Evolutionary conservation across 2,888 invertebrate genomes (phyloP), one percentile per base, ranked within the genome.

Genomic region (Drosophila paramelanica): DNA sequence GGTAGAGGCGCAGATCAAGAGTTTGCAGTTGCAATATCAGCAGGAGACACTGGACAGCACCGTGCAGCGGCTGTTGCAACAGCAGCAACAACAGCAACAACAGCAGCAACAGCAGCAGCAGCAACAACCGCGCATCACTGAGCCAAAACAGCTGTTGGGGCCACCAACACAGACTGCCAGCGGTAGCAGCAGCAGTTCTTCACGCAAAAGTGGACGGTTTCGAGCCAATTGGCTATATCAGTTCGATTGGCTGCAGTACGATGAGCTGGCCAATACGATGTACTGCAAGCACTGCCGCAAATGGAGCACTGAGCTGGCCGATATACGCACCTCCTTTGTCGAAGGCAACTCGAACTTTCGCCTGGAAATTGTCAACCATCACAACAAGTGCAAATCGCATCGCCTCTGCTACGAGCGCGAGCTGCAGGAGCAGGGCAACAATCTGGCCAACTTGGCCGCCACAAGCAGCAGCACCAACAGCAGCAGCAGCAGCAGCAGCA

Each of bases 361-460:
- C 56, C 93, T 96, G 69, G 96, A 96, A 93, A 96, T 96, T 83
- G 94, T 96, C 49, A 96, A 96, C 91, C 96, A 96, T 91, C 96
- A 96, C 89, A 95, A 96, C 90, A 96, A 95, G 90, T 96, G 95
- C 91, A 96, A 96, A 91, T 96, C 96, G 36, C 96, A 96, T 91
- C 94, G 95, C 79, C 92, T 95, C 83, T 96, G 96, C 90, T 92
- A 92, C 49, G 94, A 93, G 66, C 91, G 93, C 3, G 94, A 94
- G 65, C 47, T 91, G 81, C 88, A 90, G 39, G 90, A 92, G 59
- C 74, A 79, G 31, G 13, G 45, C 14, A 49, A 42, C 50, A 90
- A 92, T 59, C 74, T 79, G 27, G 11, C 47, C 14, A 46, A 41
- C 55, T 5, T 36, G 23, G 41, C 67, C 43, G 59, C 56, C 13